Conservation (phyloP, 2,797 vertebrate genomes). For the Betta splendens region DNA sequence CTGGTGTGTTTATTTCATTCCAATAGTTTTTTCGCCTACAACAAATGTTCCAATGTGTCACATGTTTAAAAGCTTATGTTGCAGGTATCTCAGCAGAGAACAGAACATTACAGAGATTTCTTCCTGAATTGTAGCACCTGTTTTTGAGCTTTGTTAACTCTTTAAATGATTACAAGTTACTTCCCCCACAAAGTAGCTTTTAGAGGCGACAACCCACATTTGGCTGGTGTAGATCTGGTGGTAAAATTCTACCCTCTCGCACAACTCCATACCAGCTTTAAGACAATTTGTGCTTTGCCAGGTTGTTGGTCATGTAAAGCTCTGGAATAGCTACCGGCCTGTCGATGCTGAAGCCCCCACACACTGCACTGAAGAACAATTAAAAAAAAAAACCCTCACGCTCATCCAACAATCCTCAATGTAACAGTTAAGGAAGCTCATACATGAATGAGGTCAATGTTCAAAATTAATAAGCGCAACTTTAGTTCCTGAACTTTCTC, state of each 20-base stretch:
- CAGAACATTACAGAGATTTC: not conserved
- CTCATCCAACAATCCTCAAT: slow-evolving; percentile 7
- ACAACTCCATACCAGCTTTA: not conserved
- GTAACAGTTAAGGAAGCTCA: slow-evolving; percentile 37
- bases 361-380: not conserved
- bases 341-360: slow-evolving; percentile 1
- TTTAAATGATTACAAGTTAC: not conserved
- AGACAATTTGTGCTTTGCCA: slow-evolving; percentile 49
- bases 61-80: slow-evolving; percentile 13
- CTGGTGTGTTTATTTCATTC: slow-evolving; percentile 36
- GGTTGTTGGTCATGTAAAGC: slow-evolving; percentile 1
- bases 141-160: slow-evolving; percentile 11
- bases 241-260: not conserved
- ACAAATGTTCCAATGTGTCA: slow-evolving; percentile 26
- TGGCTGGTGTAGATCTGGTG: slow-evolving; percentile 6
- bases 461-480: slow-evolving; percentile 25
- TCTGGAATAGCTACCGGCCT: not conserved
- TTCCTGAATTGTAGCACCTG: slow-evolving; percentile 60
- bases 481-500: slow-evolving; percentile 16
- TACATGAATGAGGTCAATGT: slow-evolving; percentile 5
- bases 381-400: too few relatives aligned
- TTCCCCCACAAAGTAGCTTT: not conserved
- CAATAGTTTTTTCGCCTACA: slow-evolving; percentile 1
- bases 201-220: slow-evolving; percentile 7
- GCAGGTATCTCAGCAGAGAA: slow-evolving; percentile 10